Evolutionary conservation across 2,888 invertebrate genomes (phyloP), one percentile per base, ranked within the genome.

Genomic region (Bhutanitis thaidina): DNA sequence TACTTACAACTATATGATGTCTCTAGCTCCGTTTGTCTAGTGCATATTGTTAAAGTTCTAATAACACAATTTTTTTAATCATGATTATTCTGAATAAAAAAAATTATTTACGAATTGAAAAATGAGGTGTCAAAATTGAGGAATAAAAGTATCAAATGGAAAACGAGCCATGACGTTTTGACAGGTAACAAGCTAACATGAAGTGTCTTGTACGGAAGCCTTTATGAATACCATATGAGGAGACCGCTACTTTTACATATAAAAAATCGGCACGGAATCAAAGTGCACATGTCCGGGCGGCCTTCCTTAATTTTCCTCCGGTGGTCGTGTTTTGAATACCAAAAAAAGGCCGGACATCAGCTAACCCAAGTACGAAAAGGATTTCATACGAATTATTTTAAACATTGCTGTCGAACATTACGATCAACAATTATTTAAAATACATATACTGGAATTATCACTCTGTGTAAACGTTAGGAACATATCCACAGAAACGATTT

Each of bases 251-350:
- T 80, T 80, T 77, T 77, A 76, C 78, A 77, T 77, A 77, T 60
- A 63, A 76, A 78, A 78, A 80, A 80, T 79, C 75, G 75, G 75
- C 70, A 77, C 61, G 71, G 77, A 80, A 82, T 83, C 83, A 83
- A 83, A 84, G 71, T 77, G 80, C 77, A 74, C 79, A 82, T 85
- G 81, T 77, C 76, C 78, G 69, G 65, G 62, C 68, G 76, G 79
- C 71, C 76, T 77, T 82, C 86, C 85, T 85, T 85, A 83, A 85
- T 85, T 85, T 84, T 82, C 77, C 78, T 79, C 65, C 61, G 61
- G 54, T 67, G 59, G 54, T 65, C 77, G 74, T 67, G 77, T 60
- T 58, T 72, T 75, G 85, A 82, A 86, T 86, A 85, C 70, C 70
- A 80, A 85, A 78, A 69, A 64, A 69, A 66, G 69, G 68, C 58